Conservation (phyloP, 2,888 invertebrate genomes). For the Phalera bucephala region DNA sequence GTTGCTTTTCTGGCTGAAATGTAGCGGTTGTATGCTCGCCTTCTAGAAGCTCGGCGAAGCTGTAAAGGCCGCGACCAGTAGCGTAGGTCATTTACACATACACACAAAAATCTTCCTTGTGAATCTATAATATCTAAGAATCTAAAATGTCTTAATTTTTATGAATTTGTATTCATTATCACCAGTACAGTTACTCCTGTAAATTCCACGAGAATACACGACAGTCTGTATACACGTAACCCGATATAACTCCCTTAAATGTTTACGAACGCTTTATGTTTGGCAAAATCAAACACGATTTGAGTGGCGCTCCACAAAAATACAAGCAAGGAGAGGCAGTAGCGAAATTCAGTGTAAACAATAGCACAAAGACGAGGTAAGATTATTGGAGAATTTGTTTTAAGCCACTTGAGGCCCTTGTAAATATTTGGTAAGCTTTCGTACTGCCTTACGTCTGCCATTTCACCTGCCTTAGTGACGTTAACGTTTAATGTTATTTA, state of each 20-base stretch:
- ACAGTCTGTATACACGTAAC: conserved; percentile 69
- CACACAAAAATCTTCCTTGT: too few species aligned
- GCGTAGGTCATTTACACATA: too few species aligned
- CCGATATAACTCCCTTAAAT: conserved; percentile 70
- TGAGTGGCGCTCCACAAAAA: conserved; percentile 75
- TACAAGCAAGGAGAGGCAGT: conserved; percentile 59
- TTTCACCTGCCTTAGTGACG: conserved; percentile 60
- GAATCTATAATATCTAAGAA: too few species aligned
- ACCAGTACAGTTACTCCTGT: too few species aligned
- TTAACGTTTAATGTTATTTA: conserved; percentile 65
- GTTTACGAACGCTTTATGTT: conserved; percentile 77
- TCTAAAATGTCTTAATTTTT: too few species aligned
- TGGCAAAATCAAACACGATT: conserved; percentile 78
- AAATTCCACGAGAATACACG: too few species aligned
- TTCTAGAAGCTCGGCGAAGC: too few species aligned
- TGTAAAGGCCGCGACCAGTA: too few species aligned
- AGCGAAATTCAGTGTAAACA: conserved; percentile 75
- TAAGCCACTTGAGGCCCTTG: conserved; percentile 76
- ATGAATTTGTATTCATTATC: too few species aligned
- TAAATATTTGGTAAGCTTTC: conserved; percentile 80
- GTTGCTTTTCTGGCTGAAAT: too few species aligned
- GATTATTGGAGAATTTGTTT: conserved; percentile 81
- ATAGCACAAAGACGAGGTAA: conserved; percentile 67
- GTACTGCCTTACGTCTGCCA: conserved; percentile 51
- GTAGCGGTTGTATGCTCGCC: too few species aligned